Evolutionary conservation across 64 coral and sea anemone genomes (phyloP).

Genomic region (Orbicella faveolata): DNA sequence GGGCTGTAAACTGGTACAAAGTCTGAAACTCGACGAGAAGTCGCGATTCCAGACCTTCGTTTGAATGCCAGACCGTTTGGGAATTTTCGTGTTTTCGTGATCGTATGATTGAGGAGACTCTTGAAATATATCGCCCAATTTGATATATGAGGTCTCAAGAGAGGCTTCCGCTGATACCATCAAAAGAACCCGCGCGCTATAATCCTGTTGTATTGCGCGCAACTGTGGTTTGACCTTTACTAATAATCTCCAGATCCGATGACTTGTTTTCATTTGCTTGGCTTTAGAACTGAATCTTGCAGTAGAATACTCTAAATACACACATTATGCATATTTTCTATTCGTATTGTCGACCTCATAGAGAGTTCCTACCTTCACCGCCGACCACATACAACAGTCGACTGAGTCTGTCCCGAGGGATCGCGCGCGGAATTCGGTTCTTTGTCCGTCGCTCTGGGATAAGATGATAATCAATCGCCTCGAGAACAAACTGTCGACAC

Average conservation of each 20-base stretch:
- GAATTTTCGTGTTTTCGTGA: too few relatives aligned
- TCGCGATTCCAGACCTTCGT: too few relatives aligned
- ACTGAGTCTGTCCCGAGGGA: conserved; percentile 73
- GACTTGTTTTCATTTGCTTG: neutral
- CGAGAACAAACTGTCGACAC: conserved; percentile 84
- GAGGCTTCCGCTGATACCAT: too few relatives aligned
- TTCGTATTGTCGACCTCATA: neutral
- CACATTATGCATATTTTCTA: neutral
- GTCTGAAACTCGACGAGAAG: too few relatives aligned
- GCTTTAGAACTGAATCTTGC: neutral
- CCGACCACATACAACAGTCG: conserved; percentile 84
- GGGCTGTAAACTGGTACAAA: too few relatives aligned
- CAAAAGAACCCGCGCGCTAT: too few relatives aligned
- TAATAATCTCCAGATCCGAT: neutral
- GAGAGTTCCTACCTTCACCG: conserved; percentile 83
- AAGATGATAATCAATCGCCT: conserved; percentile 91
- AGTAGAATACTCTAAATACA: neutral
- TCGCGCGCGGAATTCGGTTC: conserved; percentile 38
- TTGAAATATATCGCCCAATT: too few relatives aligned
- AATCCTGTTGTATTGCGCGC: too few relatives aligned
- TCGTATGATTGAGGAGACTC: too few relatives aligned
- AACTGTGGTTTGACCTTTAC: neutral
- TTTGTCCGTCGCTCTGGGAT: conserved; percentile 80
- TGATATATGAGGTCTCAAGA: too few relatives aligned
- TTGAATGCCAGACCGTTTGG: too few relatives aligned